phyloP scores from a whole-genome alignment of 1,140 invertebrate species.

The Panonychus citri region DNA sequence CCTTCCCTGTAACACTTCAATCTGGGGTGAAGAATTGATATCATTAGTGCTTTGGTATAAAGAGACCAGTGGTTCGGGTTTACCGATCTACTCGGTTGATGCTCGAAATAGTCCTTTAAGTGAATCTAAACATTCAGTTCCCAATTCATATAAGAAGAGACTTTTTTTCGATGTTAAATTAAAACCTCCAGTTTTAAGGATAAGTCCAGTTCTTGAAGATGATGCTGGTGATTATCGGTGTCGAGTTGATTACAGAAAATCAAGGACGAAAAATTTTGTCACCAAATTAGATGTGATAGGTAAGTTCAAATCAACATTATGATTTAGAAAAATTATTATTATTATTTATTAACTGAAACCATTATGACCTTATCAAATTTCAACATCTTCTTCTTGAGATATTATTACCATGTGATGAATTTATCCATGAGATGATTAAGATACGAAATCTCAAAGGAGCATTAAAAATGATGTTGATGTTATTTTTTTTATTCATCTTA shows the following conservation, averaged over 20 bases:
- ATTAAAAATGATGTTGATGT: no score
- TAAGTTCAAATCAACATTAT: no score
- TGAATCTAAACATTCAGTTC: background rate
- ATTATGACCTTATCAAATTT: no score
- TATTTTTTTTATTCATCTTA: no score
- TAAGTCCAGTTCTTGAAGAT: slow-evolving; percentile 3
- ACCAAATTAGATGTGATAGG: slow-evolving; percentile 14
- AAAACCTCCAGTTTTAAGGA: slow-evolving; percentile 1
- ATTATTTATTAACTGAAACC: no score
- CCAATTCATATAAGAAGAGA: background rate
- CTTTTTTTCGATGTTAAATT: background rate
- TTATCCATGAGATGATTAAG: no score
- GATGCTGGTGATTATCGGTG: slow-evolving; percentile 6
- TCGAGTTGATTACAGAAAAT: slow-evolving; percentile 56
- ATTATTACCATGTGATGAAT: no score
- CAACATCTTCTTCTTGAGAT: no score
- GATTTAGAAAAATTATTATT: no score
- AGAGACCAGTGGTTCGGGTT: background rate
- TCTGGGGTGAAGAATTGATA: slow-evolving; percentile 2
- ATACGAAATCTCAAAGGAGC: no score
- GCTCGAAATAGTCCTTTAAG: background rate
- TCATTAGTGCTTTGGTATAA: slow-evolving; percentile 3
- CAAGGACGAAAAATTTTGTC: slow-evolving; percentile 35
- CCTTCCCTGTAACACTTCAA: slow-evolving; percentile 1
- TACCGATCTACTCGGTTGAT: slow-evolving; percentile 1